These are phyloP conservation scores for Cheiracanthium punctorium DNA, from an alignment of 2,888 invertebrate genomes.

Conservation along the genomic window DNA sequence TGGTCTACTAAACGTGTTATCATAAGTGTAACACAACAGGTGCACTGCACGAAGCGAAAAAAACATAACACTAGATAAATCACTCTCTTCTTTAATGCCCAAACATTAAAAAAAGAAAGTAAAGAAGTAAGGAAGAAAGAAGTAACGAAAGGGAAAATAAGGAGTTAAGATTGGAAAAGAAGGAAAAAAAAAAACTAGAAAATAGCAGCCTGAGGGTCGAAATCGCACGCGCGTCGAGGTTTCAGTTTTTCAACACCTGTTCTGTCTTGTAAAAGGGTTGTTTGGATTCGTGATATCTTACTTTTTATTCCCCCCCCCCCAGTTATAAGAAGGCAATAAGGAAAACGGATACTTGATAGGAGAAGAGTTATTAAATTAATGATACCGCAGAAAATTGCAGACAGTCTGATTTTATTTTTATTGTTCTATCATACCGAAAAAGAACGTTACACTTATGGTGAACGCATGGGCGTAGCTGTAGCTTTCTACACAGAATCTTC, in stretches of 20 bases:
- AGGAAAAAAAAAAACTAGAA: not conserved
- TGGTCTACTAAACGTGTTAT: not conserved
- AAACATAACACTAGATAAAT: slow-evolving; percentile 40
- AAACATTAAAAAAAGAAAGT: not conserved
- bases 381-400: too few relatives aligned
- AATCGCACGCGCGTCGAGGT: not conserved
- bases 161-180: not conserved
- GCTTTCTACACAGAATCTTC: too few relatives aligned
- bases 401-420: too few relatives aligned
- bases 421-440: too few relatives aligned
- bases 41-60: slow-evolving; percentile 16
- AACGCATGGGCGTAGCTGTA: too few relatives aligned
- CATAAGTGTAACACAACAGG: slow-evolving; percentile 15
- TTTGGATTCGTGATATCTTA: not conserved
- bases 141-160: not conserved
- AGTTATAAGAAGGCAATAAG: too few relatives aligned
- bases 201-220: not conserved
- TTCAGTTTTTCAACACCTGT: not conserved
- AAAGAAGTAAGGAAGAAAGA: not conserved
- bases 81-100: slow-evolving; percentile 19
- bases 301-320: too few relatives aligned
- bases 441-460: too few relatives aligned
- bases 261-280: not conserved
- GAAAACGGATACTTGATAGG: too few relatives aligned
- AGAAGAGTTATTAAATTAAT: too few relatives aligned